Evolutionary conservation across 2,888 invertebrate species (phyloP).

Genomic region (Harpalus rubripes): DNA sequence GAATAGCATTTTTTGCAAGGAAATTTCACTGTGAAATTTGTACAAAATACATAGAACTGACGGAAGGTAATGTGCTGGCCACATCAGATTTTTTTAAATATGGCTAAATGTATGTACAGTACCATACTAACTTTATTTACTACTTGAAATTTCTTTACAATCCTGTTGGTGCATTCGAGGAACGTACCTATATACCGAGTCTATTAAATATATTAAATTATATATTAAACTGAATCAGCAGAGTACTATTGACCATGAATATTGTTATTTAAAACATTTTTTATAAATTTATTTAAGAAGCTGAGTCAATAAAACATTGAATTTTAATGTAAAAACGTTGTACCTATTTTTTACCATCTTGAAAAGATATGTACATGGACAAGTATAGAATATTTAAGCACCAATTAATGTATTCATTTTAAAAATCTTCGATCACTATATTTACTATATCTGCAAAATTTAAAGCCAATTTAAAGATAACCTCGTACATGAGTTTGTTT

Average conservation of each 20-base stretch:
- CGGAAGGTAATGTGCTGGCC: too few species aligned
- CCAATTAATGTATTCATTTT: constrained; percentile 29
- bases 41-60: too few species aligned
- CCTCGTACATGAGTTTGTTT: constrained; percentile 39
- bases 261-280: not conserved
- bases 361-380: constrained; percentile 2
- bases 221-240: not conserved
- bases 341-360: not conserved
- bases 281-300: not conserved
- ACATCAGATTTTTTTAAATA: too few species aligned
- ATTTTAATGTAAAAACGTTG: not conserved
- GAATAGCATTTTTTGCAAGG: too few species aligned
- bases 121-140: too few species aligned
- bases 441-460: constrained; percentile 33
- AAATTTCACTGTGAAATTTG: too few species aligned
- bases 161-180: too few species aligned
- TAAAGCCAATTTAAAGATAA: constrained; percentile 35
- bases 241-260: not conserved
- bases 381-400: constrained; percentile 24
- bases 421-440: constrained; percentile 26
- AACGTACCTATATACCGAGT: too few species aligned
- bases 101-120: too few species aligned
- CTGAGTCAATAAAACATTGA: not conserved
- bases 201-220: too few species aligned
- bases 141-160: too few species aligned